A percentile compares a stretch with the other conserved stretches of the same genome.
These are phyloP conservation scores for Eidolon helvum DNA, from an alignment of 2,113 vertebrate species.

Conservation along the genomic window DNA sequence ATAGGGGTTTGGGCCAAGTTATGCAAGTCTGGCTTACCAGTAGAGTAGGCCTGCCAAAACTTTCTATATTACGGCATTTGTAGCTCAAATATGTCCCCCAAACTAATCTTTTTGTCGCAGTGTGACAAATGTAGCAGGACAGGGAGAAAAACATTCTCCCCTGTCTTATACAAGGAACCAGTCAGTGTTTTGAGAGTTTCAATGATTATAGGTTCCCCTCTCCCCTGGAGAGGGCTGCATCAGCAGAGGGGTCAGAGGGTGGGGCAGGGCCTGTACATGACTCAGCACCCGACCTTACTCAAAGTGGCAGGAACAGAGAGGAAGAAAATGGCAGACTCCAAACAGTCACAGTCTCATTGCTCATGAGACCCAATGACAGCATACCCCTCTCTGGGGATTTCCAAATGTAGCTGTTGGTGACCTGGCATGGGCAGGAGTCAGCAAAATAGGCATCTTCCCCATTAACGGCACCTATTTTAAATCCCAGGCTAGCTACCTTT, in stretches of 20 bases:
- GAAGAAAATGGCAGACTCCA: not conserved
- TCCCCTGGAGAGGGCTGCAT: accelerated
- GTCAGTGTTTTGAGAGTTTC: not conserved
- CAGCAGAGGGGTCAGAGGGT: no score
- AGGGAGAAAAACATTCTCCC: not conserved
- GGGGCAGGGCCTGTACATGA: not conserved
- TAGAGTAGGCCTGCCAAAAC: not conserved
- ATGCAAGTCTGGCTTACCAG: not conserved
- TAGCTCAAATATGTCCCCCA: not conserved
- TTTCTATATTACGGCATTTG: not conserved
- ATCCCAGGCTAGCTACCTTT: not conserved
- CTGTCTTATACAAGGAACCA: not conserved
- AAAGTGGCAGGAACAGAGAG: not conserved
- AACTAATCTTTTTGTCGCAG: not conserved
- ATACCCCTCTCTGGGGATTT: not conserved
- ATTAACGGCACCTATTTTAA: not conserved
- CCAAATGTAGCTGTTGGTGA: not conserved
- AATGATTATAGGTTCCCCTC: not conserved
- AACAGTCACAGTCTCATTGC: not conserved
- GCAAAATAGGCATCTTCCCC: not conserved
- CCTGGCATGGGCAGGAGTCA: not conserved
- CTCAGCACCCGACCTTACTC: not conserved
- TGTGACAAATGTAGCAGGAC: not conserved
- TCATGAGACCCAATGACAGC: not conserved
- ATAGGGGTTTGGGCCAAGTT: not conserved